Evolutionary conservation across 2,888 invertebrate species (phyloP).

Genomic region (Epistrophe grossulariae): DNA sequence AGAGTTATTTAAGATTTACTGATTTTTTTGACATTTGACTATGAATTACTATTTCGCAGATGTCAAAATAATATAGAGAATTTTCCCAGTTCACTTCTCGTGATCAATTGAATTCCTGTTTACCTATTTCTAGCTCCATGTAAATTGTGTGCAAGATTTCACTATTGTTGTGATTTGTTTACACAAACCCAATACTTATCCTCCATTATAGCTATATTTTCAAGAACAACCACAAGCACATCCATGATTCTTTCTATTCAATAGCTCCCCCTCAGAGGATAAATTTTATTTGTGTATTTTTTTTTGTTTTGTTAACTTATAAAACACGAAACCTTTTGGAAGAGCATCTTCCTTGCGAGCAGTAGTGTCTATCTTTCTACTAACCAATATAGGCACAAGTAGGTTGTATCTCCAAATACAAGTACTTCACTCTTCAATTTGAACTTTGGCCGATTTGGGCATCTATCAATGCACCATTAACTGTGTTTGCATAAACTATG

Average conservation of each 20-base stretch:
- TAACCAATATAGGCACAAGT: constrained; percentile 8
- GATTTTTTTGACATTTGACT: no score
- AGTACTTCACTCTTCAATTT: constrained; percentile 52
- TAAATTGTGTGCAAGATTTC: no score
- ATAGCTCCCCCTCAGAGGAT: constrained; percentile 6
- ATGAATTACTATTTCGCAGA: no score
- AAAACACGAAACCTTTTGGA: constrained; percentile 18
- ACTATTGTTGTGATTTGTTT: no score
- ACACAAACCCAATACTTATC: not conserved
- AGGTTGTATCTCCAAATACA: constrained; percentile 49
- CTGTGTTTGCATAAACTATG: constrained; percentile 51
- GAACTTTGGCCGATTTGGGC: constrained; percentile 71
- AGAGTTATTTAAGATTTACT: no score
- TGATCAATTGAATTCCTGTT: no score
- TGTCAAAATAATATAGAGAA: no score
- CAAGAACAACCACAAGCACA: not conserved
- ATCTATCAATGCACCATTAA: constrained; percentile 69
- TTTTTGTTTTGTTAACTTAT: not conserved
- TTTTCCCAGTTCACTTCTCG: no score
- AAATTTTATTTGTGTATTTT: constrained; percentile 1
- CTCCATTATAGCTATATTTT: not conserved
- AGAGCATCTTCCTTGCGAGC: constrained; percentile 28
- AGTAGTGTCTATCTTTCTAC: constrained; percentile 13
- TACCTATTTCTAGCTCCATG: no score
- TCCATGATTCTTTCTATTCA: constrained; percentile 7